Conservation (phyloP, 2,113 vertebrate species). For the Mohoua ochrocephala region DNA sequence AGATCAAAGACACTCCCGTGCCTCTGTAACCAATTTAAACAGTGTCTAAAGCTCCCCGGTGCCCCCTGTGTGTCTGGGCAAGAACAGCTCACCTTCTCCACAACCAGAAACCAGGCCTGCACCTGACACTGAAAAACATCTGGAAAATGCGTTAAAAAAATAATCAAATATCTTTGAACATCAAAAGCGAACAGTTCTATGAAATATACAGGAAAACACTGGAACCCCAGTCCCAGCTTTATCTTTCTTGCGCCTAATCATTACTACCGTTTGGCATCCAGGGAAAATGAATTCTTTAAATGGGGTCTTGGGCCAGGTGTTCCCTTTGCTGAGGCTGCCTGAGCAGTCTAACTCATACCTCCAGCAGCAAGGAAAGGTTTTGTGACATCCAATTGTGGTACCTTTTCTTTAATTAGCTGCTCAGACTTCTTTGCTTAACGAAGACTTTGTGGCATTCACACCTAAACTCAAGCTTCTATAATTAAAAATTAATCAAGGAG, state of each 20-base stretch:
- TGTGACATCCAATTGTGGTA: neutral
- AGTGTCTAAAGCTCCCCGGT: neutral
- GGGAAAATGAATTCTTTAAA: neutral
- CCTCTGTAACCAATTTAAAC: neutral
- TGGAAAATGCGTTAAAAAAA: neutral
- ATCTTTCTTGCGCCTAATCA: neutral
- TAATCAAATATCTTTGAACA: slow-evolving; percentile 25
- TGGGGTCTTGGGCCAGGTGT: neutral
- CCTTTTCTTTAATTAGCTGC: neutral
- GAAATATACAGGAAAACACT: slow-evolving; percentile 50
- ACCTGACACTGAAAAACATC: neutral
- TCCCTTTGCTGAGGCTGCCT: neutral
- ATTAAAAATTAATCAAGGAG: neutral
- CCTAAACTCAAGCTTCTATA: neutral
- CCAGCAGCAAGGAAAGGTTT: neutral
- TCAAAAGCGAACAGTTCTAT: slow-evolving; percentile 40
- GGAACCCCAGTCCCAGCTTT: neutral
- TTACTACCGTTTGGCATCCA: neutral
- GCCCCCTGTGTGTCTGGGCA: neutral
- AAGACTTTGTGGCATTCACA: neutral
- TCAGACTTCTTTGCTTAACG: neutral
- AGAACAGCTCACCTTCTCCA: neutral
- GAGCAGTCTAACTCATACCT: neutral
- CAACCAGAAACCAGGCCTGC: neutral
- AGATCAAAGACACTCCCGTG: neutral